Percentiles rank a stretch among this genome's conserved stretches.
Conservation (phyloP, 53 echinoderm and acorn worm species). For the Paelopatides confundens region DNA sequence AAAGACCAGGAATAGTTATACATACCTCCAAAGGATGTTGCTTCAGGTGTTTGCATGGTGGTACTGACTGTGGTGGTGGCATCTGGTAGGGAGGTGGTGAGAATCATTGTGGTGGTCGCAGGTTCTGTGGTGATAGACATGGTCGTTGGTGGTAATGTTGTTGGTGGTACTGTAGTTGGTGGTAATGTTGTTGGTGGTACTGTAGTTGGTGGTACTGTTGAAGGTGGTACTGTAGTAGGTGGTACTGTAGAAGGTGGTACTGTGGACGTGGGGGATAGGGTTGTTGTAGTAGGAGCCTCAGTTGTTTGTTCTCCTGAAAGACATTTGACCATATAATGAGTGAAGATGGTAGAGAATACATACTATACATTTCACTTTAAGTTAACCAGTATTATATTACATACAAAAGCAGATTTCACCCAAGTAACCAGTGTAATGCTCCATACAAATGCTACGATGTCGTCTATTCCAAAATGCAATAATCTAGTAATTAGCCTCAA, state of each 20-base stretch:
- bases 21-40: not conserved
- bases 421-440: too few species aligned
- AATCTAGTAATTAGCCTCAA: too few species aligned
- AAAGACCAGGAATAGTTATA: not conserved
- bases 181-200: not conserved
- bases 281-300: not conserved
- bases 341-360: too few species aligned
- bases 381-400: too few species aligned
- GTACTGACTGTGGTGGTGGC: not conserved
- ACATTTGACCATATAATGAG: too few species aligned
- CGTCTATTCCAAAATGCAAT: too few species aligned
- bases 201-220: not conserved
- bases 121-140: not conserved
- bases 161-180: not conserved
- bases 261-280: not conserved
- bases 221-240: not conserved
- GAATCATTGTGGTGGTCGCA: not conserved
- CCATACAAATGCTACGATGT: too few species aligned
- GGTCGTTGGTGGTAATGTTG: not conserved
- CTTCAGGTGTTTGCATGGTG: not conserved
- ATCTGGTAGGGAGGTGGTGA: not conserved
- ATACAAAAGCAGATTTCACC: too few species aligned
- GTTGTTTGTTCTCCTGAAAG: not conserved
- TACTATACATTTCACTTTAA: too few species aligned
- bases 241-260: not conserved